phyloP scores from a whole-genome alignment of 2,797 vertebrate species.

The Rhinatrema bivittatum region DNA sequence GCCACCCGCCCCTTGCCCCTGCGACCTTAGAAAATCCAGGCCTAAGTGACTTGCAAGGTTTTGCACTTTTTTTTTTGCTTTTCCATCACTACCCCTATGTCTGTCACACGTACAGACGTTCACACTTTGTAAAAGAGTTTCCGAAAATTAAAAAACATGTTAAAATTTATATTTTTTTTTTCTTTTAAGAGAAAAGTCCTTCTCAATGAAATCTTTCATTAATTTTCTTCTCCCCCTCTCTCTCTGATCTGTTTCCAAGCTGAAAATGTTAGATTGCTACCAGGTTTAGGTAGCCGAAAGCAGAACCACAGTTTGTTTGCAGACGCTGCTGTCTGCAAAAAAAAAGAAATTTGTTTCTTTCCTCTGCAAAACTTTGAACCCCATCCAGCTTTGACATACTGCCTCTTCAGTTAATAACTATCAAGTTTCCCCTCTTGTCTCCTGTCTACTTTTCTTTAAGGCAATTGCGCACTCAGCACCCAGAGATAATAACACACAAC shows the following conservation, averaged over 20 bases:
- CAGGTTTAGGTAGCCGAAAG: slow-evolving; percentile 57
- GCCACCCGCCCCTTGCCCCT: no score
- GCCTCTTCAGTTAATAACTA: slow-evolving; percentile 74
- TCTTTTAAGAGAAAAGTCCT: no score
- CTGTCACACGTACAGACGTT: no score
- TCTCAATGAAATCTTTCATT: slow-evolving; percentile 55
- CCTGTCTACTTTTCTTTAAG: slow-evolving; percentile 68
- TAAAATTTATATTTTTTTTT: no score
- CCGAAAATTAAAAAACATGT: no score
- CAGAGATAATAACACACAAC: slow-evolving; percentile 75
- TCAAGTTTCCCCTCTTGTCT: slow-evolving; percentile 74
- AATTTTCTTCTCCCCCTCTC: slow-evolving; percentile 51
- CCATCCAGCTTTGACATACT: slow-evolving; percentile 67
- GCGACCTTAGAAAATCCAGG: no score
- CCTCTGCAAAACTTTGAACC: slow-evolving; percentile 71
- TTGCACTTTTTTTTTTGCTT: no score
- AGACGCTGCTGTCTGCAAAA: slow-evolving; percentile 54
- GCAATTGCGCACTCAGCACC: slow-evolving; percentile 77
- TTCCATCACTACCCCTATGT: no score
- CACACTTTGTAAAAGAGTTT: no score
- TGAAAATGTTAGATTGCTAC: slow-evolving; percentile 53
- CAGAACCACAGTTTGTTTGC: slow-evolving; percentile 54
- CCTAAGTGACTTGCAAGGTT: no score
- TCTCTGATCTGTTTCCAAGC: slow-evolving; percentile 67
- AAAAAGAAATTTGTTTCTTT: slow-evolving; percentile 51